Base-by-base conservation (phyloP, 2,888 invertebrate species). In the Caenorhabditis afra region DNA sequence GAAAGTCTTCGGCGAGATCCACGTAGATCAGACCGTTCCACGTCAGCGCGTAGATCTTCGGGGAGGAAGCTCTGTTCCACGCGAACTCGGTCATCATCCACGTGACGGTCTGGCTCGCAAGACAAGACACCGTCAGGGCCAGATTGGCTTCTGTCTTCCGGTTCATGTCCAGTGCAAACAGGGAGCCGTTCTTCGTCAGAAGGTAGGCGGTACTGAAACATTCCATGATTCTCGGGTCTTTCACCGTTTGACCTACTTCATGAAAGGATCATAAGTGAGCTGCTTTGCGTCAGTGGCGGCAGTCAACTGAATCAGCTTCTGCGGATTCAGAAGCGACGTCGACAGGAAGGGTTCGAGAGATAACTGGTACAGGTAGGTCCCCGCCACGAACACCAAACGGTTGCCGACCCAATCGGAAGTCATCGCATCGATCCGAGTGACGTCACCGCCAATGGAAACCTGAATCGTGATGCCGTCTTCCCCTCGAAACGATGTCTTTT, bases 401-500 rank as follows among this genome's bases (percentile, higher is more conserved):
- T 90, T 87, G 3, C 87, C 89, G 10, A 89, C 87, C 89, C 89
- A 89, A 73, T 89, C 89, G 22, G 86, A 86, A 3, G 89, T 86
- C 87, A 89, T 89, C 16, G 89, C 88, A 44, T 87, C 86, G 23
- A 89, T 87, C 53, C 82, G 58, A 18, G 82, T 78, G 35, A 86
- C 80, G 53, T 88, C 87, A 5, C 87, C 88, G 5, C 84, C 84
- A 1, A 87, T 77, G 1, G 88, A 83, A 0, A 84, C 86, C 86
- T 87, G 49, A 65, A 73, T 1, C 35, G 53, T 20, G 4, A 7
- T 7, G 4, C 4, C 41, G 14, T 7, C 20, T 7, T 10, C 14
- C 11, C 14, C 7, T 29, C 7, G 29, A 29, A 29, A 29, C 29
- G 16, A 37, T 57, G 20, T 35, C 7, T 14, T 57, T 47, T 45